Evolutionary conservation across 2,888 invertebrate species (phyloP), one percentile per base, ranked within the genome.

Genomic region (Zygothrica quintamaculata): DNA sequence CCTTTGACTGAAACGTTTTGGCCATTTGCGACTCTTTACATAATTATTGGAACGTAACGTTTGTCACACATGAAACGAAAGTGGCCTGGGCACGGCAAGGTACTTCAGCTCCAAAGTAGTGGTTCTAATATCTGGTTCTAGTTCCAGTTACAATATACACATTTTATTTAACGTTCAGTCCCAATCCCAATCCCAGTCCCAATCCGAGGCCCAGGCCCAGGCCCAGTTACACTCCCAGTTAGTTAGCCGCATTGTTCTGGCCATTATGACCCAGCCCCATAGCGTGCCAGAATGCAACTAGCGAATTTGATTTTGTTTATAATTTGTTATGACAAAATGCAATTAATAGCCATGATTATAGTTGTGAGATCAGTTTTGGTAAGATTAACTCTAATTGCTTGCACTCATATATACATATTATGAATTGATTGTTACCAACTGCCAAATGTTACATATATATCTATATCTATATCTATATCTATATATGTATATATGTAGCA

Each of bases 11-110:
- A 22, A 8, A 18, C 13, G 47, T 40, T 55, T 74, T 58, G 51
- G 64, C 43, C 50, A 65, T 69, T 70, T 56, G 22, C 56, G 26
- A 33, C 25, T 79, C 66, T 82, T 61, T 79, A 69, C 64, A 82
- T 70, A 65, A 74, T 84, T 82, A 84, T 82, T 84, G 82, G 82
- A 84, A 84, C 82, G 82, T 75, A 84, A 82, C 85, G 64, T 65
- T 78, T 84, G 81, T 66, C 67, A 77, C 84, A 84, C 58, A 76
- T 68, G 31, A 42, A 65, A 66, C 71, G 77, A 77, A 74, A 77
- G 73, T 79, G 60, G 58, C 42, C 59, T 46, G 56, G 47, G 15
- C 22, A n/a, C n/a, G n/a, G n/a, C n/a, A n/a, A n/a, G n/a, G n/a
- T n/a, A n/a, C n/a, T n/a, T n/a, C 15, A 12, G 56, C 44, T 43